Base-by-base conservation (phyloP, 2,797 vertebrate genomes). In the Typhlichthys subterraneus region DNA sequence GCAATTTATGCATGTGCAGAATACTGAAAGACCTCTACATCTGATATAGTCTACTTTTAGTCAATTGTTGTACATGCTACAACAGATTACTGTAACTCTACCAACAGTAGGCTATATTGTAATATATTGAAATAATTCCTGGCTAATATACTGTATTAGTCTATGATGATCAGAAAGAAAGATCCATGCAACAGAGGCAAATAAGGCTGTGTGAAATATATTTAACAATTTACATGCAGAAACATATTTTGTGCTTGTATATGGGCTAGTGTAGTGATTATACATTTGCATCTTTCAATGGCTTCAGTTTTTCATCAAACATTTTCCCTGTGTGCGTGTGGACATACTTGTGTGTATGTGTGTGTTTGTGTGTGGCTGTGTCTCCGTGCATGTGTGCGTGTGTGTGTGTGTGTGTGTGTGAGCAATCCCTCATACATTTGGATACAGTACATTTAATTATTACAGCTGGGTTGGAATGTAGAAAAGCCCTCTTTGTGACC, bases 41-140 rank as follows among this genome's bases (percentile, higher is more conserved):
- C 38, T 42, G 7, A 52, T 52, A 19, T 19, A 14, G 31, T 31
- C 11, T 31, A 29, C 47, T 11, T 45, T 2, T 47, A 31, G 14
- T 38, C 6, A 49, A 14, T 38, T 29, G 13, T 13, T 29, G 14
- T 15, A 1, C 12, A 33, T 23, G 11, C 11, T 53, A 45, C 19
- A 12, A 61, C 19, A 61, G n/a, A 52, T 52, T 17, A 8, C 50
- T 50, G 2, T 52, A 52, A 9, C 10, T 19, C 13, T 17, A 15
- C 45, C 46, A 52, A 71, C 85, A 76, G 79, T 83, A 74, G 73
- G 69, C 52, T 80, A 70, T 73, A 53, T 75, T 85, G 57, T 75
- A 53, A 12, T 1, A 11, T 23, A 67, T 51, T 68, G 23, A 29
- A 29, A 29, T 29, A 3, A 29, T 29, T 29, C 23, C 23, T 29